Evolutionary conservation across 2,113 vertebrate genomes (phyloP).

Genomic region (Dinomys branickii): DNA sequence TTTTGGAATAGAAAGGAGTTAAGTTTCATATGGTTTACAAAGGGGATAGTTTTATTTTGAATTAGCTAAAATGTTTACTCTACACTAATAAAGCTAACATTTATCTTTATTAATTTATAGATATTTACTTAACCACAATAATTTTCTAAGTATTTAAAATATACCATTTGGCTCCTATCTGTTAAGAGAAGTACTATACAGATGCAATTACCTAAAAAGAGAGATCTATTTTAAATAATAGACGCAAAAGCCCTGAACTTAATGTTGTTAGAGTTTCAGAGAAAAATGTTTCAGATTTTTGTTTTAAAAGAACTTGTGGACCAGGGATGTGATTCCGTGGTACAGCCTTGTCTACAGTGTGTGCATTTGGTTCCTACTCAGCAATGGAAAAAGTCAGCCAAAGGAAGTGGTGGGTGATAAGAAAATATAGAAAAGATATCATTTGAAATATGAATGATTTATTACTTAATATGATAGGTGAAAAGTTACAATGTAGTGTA

Average conservation of each 20-base stretch:
- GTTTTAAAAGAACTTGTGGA: not conserved
- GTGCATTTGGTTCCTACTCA: not conserved
- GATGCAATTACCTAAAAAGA: constrained; percentile 42
- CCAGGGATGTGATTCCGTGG: not conserved
- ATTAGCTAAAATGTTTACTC: constrained; percentile 72
- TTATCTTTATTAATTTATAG: not conserved
- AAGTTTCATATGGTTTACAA: constrained; percentile 65
- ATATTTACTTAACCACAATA: constrained; percentile 11
- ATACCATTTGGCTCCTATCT: not conserved
- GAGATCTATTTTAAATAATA: constrained; percentile 52
- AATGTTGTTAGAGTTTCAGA: constrained; percentile 16
- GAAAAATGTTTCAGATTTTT: constrained; percentile 4
- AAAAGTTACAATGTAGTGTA: not conserved
- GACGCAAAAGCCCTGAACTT: constrained; percentile 9
- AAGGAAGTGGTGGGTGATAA: not conserved
- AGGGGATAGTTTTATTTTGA: constrained; percentile 69
- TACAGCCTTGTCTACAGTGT: not conserved
- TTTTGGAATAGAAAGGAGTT: constrained; percentile 72
- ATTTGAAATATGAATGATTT: constrained; percentile 5
- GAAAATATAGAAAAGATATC: not conserved
- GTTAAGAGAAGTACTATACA: constrained; percentile 25
- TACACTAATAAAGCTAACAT: not conserved
- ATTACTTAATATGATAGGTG: not conserved
- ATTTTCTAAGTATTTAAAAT: constrained; percentile 62
- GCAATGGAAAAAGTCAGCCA: not conserved